Conservation (phyloP, 2,888 invertebrate species). For the Nebria brevicollis region DNA sequence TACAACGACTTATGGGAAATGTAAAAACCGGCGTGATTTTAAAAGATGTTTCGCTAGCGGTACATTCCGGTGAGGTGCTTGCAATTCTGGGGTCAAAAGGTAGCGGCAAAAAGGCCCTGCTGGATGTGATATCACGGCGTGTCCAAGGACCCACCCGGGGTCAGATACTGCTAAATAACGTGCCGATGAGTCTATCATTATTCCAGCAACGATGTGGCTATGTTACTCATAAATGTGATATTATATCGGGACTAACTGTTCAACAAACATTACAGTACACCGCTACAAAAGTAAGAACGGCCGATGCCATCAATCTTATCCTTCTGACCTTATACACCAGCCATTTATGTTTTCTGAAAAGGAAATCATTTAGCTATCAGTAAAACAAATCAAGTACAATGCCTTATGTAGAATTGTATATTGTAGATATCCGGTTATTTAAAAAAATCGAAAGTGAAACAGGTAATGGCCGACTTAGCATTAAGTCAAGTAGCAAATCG, state of each 20-base stretch:
- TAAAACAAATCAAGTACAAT: not conserved
- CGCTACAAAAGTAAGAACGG: slow-evolving; percentile 73
- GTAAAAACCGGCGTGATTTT: slow-evolving; percentile 87
- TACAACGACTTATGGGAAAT: slow-evolving; percentile 78
- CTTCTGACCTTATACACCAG: not conserved
- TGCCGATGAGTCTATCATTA: slow-evolving; percentile 80
- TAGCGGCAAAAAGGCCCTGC: slow-evolving; percentile 92
- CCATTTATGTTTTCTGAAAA: not conserved
- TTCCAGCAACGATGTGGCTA: slow-evolving; percentile 90
- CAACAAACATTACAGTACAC: slow-evolving; percentile 86
- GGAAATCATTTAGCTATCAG: not conserved
- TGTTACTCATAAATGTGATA: slow-evolving; percentile 85
- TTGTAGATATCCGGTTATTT: slow-evolving; percentile 77
- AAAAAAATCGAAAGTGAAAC: slow-evolving; percentile 86
- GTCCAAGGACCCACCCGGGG: slow-evolving; percentile 86
- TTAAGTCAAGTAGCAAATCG: slow-evolving; percentile 89
- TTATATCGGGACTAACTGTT: slow-evolving; percentile 87
- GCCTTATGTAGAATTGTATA: not conserved
- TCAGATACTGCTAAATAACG: slow-evolving; percentile 88
- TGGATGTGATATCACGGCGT: slow-evolving; percentile 89
- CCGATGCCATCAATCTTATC: too few species aligned
- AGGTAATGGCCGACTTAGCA: slow-evolving; percentile 93
- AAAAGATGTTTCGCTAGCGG: slow-evolving; percentile 91
- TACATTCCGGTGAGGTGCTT: slow-evolving; percentile 92
- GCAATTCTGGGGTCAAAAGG: slow-evolving; percentile 94